Base-by-base conservation (phyloP, 2,888 invertebrate species). In the Stenodema calcarata region DNA sequence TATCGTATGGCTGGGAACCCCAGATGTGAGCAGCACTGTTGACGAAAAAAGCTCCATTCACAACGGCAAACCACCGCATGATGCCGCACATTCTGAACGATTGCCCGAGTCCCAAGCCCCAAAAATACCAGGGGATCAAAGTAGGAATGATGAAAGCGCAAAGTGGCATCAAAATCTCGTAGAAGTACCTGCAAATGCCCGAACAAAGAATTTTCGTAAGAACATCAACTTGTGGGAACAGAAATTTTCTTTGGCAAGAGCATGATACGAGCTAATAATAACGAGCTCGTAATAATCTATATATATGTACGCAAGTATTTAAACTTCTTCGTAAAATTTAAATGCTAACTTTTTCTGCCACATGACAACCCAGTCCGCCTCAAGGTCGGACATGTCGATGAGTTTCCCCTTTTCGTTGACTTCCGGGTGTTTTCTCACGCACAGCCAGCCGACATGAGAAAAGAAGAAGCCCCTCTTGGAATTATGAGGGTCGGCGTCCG, bases 11-110 rank as follows among this genome's bases (percentile, higher is more conserved):
- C 90, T 94, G 95, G 91, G 94, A 95, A 89, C 98, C 98, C 94
- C 96, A 98, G 89, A 97, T 95, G 91, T 98, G 98, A 0, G 98
- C 98, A 0, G 96, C 96, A 87, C 97, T 97, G 92, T 98, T 98
- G 27, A 98, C 97, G 87, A 96, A 92, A 98, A 98, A 98, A 0
- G 98, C 98, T 90, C 94, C 93, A 91, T 99, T 95, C 75, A 98
- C 93, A 0, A 95, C 93, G 7, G 95, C 75, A 3, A 94, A 94
- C 92, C 97, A 98, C 85, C 98, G 93, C 89, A 95, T 92, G 89
- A 95, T 92, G 88, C 97, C 92, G 11, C 94, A 93, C 12, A 94
- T 92, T 91, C 96, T 96, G 94, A 96, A 97, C 14, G 96, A 94
- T 28, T 93, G 92, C 92, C 94, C 94, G 0, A 94, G 91, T 41